Base-by-base conservation (phyloP, 2,113 vertebrate species). In the Tachysurus vachellii region DNA sequence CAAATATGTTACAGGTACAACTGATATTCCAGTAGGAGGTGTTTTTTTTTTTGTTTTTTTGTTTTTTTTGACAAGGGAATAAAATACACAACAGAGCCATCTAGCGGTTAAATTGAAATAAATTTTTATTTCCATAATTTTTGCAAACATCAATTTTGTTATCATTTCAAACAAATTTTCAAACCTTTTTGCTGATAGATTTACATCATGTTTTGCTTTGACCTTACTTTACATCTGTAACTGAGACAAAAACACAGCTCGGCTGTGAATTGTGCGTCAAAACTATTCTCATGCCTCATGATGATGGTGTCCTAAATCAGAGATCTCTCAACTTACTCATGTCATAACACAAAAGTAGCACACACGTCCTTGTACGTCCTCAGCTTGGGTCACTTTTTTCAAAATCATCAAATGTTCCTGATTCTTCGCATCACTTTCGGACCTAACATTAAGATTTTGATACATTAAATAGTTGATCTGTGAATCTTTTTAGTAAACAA, bases 211-310 rank as follows among this genome's bases (percentile, higher is more conserved):
- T 26, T 62, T 62, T 62, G 61, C 61, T 62, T 62, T n/a, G 61
- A 26, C 8, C 5, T 21, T 59, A 59, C 5, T 59, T 59, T 21
- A 59, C 61, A n/a, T 11, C 23, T 26, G 61, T 62, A 62, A 23
- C 23, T 61, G 12, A 14, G n/a, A 68, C 5, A 68, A 68, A 68
- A 31, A 2, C 7, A 21, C 10, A 54, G 36, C 28, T 31, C 56
- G 44, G 23, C 19, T 71, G 64, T n/a, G 36, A 62, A 75, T 21
- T 17, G 61, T 82, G 68, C n/a, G 26, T 59, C 77, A 47, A 6
- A 28, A n/a, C 68, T 82, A 68, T 82, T 88, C 81, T 62, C 23
- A 75, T 54, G 62, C 70, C 42, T 66, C 84, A 86, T 42, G 84
- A 79, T 76, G 70, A 50, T 68, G 36, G 9, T 31, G 8, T 31